A percentile compares a stretch with the other conserved stretches of the same genome.
phyloP scores from a whole-genome alignment of 2,113 vertebrate genomes.

The Catharus bicknelli region DNA sequence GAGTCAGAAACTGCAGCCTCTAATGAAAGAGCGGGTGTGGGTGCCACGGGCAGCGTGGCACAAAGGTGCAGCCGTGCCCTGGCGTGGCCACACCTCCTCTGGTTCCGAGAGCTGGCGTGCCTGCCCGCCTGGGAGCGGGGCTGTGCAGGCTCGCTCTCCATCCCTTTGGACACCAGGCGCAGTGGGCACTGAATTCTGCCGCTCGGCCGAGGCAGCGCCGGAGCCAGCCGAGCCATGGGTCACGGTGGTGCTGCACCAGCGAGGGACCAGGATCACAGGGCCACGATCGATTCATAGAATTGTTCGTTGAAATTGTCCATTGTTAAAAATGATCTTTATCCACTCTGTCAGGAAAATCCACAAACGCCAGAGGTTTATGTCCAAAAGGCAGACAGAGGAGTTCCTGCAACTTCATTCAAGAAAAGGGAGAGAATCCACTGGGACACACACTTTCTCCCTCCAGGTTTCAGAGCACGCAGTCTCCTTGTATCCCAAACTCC shows the following conservation, averaged over 20 bases:
- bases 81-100: accelerated
- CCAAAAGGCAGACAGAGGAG: neutral
- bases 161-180: accelerated
- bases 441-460: too few relatives aligned
- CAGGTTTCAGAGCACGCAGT: neutral
- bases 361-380: neutral
- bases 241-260: neutral
- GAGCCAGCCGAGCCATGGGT: neutral
- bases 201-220: neutral
- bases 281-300: accelerated
- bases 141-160: accelerated
- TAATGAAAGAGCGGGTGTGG: accelerated
- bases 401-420: neutral
- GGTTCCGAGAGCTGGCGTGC: accelerated
- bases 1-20: neutral
- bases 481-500: neutral
- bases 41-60: neutral
- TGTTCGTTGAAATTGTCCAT: neutral
- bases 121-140: accelerated
- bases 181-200: accelerated
- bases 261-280: neutral
- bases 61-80: accelerated
- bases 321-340: neutral
- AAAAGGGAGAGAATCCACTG: neutral
- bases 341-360: neutral